Base-by-base conservation (phyloP, 2,888 invertebrate species). In the Platypus cylindrus region DNA sequence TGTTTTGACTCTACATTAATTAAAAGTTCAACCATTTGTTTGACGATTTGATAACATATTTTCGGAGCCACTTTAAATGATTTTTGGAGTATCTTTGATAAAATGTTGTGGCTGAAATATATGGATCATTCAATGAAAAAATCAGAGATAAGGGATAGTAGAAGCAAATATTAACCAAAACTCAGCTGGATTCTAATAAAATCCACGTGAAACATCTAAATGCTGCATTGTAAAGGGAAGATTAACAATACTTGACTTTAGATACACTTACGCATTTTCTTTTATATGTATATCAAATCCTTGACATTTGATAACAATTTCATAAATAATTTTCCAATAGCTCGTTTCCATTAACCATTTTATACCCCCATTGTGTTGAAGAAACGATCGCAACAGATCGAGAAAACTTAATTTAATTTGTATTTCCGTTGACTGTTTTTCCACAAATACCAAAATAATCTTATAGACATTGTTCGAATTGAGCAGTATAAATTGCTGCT, bases 321-420 rank as follows among this genome's bases (percentile, higher is more conserved):
- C 36, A 16, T 41, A 38, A 22, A 41, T 36, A 20, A 26, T 27
- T 3, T 12, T 36, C 41, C 41, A 41, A 13, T 30, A 22, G 14
- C 36, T 38, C 22, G 23, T 38, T 26, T 41, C 38, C 18, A 41
- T 17, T 2, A 32, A 38, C 41, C 41, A 41, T 29, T 27, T 30
- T 20, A 38, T 16, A 1, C 41, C 41, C 9, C 36, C 25, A 23
- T 38, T 23, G 16, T 41, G 41, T 24, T 33, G 36, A 30, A 41
- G 31, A 20, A 35, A 27, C 11, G 38, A 30, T 24, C 36, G 35
- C 15, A 41, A 16, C 33, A 41, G 36, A 14, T 41, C 41, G 15
- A 41, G 3, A 20, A 38, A 41, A 13, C 30, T 26, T 3, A 38
- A 17, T 31, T 41, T 41, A 2, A 41, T 13, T 5, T 36, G 11